Percentiles rank a stretch among this genome's conserved stretches.
Conservation (phyloP, 23 tunicate species). For the Botrylloides violaceus region DNA sequence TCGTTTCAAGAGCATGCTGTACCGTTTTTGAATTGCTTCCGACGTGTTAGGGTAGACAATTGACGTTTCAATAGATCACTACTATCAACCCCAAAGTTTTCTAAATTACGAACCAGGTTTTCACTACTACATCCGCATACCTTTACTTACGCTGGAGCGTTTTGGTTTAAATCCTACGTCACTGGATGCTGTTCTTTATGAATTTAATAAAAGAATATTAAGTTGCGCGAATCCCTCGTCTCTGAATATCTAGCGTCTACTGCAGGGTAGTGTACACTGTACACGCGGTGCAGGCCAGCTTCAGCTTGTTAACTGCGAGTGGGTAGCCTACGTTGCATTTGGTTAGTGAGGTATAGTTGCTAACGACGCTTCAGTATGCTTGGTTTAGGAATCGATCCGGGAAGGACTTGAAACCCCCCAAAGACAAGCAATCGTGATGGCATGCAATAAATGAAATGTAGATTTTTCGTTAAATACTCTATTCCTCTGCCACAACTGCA, state of each 20-base stretch:
- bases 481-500: too few species aligned
- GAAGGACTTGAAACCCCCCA: too few species aligned
- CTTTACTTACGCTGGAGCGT: background rate
- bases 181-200: constrained; percentile 9
- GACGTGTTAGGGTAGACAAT: background rate
- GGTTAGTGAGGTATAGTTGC: too few species aligned
- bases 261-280: background rate
- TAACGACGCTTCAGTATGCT: too few species aligned
- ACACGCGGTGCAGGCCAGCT: too few species aligned
- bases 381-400: too few species aligned
- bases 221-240: background rate
- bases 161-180: background rate
- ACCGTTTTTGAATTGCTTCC: background rate
- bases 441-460: too few species aligned
- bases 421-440: too few species aligned
- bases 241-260: too few species aligned
- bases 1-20: background rate
- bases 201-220: constrained; percentile 13
- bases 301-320: too few species aligned
- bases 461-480: too few species aligned
- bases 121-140: background rate
- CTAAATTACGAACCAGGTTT: background rate
- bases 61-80: background rate
- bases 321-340: too few species aligned
- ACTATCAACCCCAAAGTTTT: background rate